Evolutionary conservation across 2,797 vertebrate species (phyloP).

Genomic region (Myoxocephalus aenaeus): DNA sequence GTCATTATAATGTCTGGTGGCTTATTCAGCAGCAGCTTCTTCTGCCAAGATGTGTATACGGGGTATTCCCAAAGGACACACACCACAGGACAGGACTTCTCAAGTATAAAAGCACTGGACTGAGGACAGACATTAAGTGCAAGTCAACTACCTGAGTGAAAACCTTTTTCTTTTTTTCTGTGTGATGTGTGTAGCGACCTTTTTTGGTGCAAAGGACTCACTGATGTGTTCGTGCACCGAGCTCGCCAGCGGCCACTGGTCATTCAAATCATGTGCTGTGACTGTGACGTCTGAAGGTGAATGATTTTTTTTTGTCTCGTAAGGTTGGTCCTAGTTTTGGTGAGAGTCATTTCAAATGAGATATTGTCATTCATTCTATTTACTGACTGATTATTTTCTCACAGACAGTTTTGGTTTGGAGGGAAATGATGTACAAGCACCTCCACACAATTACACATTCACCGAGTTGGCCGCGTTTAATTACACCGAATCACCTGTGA

Average conservation of each 20-base stretch:
- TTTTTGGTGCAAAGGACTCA: background rate
- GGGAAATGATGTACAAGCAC: background rate
- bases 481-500: background rate
- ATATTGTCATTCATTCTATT: background rate
- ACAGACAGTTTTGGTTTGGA: background rate
- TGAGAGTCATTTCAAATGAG: background rate
- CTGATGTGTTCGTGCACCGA: background rate
- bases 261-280: background rate
- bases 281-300: background rate
- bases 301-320: background rate
- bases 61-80: constrained; percentile 14
- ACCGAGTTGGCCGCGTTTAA: background rate
- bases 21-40: constrained; percentile 20
- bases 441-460: background rate
- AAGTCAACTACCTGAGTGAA: background rate
- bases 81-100: background rate
- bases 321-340: background rate
- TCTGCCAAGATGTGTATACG: constrained; percentile 31
- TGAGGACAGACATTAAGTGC: background rate
- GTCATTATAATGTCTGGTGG: constrained; percentile 17
- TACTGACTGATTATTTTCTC: background rate
- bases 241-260: background rate
- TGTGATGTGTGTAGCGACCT: background rate
- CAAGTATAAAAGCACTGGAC: background rate
- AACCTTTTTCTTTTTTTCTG: background rate